phyloP scores from a whole-genome alignment of 2,113 vertebrate species.

The Kobus ellipsiprymnus region DNA sequence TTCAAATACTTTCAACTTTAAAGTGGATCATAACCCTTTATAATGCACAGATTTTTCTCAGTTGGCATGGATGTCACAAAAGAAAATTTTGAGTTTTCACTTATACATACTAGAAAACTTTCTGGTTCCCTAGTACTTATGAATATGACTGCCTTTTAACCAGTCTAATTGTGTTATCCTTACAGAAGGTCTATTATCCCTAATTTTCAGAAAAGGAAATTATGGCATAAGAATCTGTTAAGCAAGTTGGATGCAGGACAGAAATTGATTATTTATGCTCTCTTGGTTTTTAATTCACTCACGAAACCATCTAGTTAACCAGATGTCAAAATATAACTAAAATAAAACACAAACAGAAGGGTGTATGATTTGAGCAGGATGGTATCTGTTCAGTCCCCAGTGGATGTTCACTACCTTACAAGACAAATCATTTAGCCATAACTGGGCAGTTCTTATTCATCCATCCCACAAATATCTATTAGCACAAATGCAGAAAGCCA shows the following conservation, averaged over 20 bases:
- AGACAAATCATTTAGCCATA: background rate
- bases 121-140: background rate
- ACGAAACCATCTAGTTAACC: slow-evolving; percentile 37
- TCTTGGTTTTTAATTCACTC: slow-evolving; percentile 63
- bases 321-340: slow-evolving; percentile 51
- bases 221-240: slow-evolving; percentile 13
- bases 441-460: too few relatives aligned
- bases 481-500: background rate
- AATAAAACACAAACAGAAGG: slow-evolving; percentile 39
- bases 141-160: background rate
- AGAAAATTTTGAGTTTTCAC: background rate
- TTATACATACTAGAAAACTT: background rate
- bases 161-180: slow-evolving; percentile 16
- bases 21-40: background rate
- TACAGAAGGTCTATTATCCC: slow-evolving; percentile 22
- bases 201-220: slow-evolving; percentile 40
- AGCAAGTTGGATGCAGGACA: slow-evolving; percentile 19
- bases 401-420: background rate
- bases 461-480: background rate
- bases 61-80: background rate
- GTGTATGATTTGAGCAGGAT: background rate
- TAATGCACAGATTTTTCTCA: background rate
- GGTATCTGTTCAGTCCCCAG: background rate
- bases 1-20: background rate
- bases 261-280: slow-evolving; percentile 51